Conservation (phyloP, 2,888 invertebrate species). For the Sclerodermus sp. region DNA sequence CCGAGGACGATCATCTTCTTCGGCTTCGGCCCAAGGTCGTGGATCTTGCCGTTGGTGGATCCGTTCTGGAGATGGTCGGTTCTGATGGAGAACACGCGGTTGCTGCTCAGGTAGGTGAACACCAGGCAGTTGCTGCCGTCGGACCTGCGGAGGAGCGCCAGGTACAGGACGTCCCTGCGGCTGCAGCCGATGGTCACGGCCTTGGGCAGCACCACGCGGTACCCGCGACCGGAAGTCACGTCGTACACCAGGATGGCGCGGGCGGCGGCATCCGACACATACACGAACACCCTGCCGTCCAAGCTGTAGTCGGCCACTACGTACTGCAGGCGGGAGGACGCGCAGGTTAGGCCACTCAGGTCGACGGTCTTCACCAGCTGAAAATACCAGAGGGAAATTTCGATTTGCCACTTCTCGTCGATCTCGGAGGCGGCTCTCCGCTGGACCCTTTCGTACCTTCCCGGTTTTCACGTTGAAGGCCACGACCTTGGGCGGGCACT, state of each 20-base stretch:
- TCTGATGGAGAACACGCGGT: conserved; percentile 66
- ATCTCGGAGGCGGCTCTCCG: not conserved
- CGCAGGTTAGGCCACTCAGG: conserved; percentile 59
- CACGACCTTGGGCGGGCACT: conserved; percentile 65
- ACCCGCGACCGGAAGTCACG: conserved; percentile 64
- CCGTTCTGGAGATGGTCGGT: conserved; percentile 66
- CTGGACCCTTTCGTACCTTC: conserved; percentile 51
- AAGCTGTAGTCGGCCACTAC: conserved; percentile 63
- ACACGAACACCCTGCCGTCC: conserved; percentile 59
- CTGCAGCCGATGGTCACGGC: conserved; percentile 60
- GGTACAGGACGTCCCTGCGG: conserved; percentile 68
- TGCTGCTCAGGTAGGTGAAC: conserved; percentile 68
- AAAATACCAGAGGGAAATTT: not conserved
- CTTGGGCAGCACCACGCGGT: conserved; percentile 67
- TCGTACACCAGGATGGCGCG: conserved; percentile 65
- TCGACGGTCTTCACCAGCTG: conserved; percentile 63
- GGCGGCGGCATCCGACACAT: conserved; percentile 60
- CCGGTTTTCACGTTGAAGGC: conserved; percentile 63
- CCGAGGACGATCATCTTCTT: conserved; percentile 65
- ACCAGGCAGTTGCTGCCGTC: conserved; percentile 64
- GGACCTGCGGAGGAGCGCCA: conserved; percentile 64
- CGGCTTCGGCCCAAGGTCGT: conserved; percentile 64
- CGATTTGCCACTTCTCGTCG: not conserved
- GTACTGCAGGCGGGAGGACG: conserved; percentile 63
- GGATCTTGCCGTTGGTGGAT: conserved; percentile 60